Evolutionary conservation across 2,797 vertebrate genomes (phyloP).

Genomic region (Darevskia nairensis): DNA sequence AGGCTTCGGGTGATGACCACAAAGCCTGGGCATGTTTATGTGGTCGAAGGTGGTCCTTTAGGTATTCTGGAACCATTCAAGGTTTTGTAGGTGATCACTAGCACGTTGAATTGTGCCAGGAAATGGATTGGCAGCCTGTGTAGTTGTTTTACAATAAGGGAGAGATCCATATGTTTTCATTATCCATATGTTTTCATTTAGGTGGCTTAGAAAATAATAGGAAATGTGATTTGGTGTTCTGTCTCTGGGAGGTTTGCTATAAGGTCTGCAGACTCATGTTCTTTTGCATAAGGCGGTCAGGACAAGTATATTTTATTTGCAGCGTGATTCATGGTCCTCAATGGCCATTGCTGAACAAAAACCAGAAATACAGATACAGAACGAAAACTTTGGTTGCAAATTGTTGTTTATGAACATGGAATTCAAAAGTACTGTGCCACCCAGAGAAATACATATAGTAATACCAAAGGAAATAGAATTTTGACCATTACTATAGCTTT

Average conservation of each 20-base stretch:
- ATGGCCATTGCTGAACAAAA: slow-evolving; percentile 79
- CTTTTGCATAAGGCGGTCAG: slow-evolving; percentile 68
- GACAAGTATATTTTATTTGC: slow-evolving; percentile 71
- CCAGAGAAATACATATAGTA: slow-evolving; percentile 77
- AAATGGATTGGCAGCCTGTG: not conserved
- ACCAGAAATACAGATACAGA: slow-evolving; percentile 82
- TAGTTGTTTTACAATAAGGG: not conserved
- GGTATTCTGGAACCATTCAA: not conserved
- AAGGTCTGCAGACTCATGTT: slow-evolving; percentile 47
- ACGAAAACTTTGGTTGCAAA: slow-evolving; percentile 80
- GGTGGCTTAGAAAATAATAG: slow-evolving; percentile 39
- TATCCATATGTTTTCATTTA: slow-evolving; percentile 58
- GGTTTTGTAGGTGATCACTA: not conserved
- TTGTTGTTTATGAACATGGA: slow-evolving; percentile 83
- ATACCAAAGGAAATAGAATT: slow-evolving; percentile 77
- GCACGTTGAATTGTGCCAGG: not conserved
- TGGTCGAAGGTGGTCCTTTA: not conserved
- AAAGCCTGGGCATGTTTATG: not conserved
- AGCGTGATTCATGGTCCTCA: slow-evolving; percentile 74
- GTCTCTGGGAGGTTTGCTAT: slow-evolving; percentile 23
- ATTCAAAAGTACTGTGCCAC: slow-evolving; percentile 81
- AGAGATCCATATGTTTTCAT: not conserved
- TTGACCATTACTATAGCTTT: slow-evolving; percentile 73
- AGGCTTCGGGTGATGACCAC: not conserved
- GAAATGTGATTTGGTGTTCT: slow-evolving; percentile 53